Evolutionary conservation across 1,140 invertebrate genomes (phyloP), one percentile per base, ranked within the genome.

Genomic region (Drosophila novamexicana): DNA sequence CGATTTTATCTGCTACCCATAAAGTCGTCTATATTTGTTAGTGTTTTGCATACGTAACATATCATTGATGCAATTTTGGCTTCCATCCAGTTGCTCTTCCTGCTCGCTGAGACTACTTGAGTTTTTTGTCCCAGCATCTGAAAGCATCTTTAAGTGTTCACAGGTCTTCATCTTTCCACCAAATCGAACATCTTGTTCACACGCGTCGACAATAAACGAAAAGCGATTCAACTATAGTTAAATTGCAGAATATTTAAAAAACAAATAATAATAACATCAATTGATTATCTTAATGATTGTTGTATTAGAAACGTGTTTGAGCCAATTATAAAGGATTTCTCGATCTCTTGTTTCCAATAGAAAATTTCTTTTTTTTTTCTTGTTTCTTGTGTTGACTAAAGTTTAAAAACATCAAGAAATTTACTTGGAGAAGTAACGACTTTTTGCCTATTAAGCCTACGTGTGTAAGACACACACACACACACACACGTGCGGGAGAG

Each of bases 91-190:
- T 16, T 39, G 37, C 53, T 40, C 5, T 22, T 18, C 9, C 16
- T 22, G 16, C 10, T 14, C 9, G 9, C 6, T 22, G 50, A 22
- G 1, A 56, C 8, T 37, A 37, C 29, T 47, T 47, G 14, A 18
- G 44, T 1, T 18, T 22, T 34, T 29, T 29, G 47, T 29, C 7
- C 7, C 29, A 34, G 32, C 50, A 52, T n/a, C n/a, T n/a, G 14
- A 52, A 14, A 52, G 50, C n/a, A 52, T 36, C 50, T 8, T 52
- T 8, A n/a, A 50, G 47, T 50, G 44, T 32, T 12, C 29, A 29
- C 22, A 29, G 22, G 47, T 50, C 22, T 9, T 47, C 14, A 9
- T 47, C 16, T 16, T n/a, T 52, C 3, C 2, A 14, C 6, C 1
- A 6, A 29, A 4, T 6, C 7, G 6, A n/a, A n/a, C 7, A 29